These are phyloP conservation scores for Mesitornis unicolor DNA, from an alignment of 2,113 vertebrate species.

Conservation along the genomic window DNA sequence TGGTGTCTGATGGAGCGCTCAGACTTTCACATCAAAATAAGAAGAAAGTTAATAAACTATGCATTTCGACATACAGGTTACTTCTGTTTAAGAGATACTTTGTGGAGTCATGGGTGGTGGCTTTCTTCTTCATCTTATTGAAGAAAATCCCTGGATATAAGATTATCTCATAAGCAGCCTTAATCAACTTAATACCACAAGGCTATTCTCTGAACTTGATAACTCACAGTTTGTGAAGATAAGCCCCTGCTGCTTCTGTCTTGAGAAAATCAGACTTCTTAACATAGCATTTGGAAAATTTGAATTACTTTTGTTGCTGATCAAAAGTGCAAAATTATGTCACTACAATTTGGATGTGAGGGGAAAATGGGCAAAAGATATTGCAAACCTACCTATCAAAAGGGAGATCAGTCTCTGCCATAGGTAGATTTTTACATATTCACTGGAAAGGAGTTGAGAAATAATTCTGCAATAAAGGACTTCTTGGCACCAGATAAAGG, in stretches of 20 bases:
- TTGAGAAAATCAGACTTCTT: neutral
- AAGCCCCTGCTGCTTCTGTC: neutral
- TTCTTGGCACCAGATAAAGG: neutral
- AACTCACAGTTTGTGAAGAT: neutral
- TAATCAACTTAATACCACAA: neutral
- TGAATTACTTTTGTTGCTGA: neutral
- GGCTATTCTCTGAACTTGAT: neutral
- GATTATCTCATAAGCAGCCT: neutral
- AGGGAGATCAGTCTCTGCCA: neutral
- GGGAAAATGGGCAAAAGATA: neutral
- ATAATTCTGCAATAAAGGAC: neutral
- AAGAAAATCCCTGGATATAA: neutral
- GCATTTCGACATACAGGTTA: neutral
- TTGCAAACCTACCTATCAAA: neutral
- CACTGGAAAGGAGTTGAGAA: neutral
- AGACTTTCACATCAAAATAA: neutral
- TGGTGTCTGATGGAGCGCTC: neutral
- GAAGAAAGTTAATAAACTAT: neutral
- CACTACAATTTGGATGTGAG: neutral
- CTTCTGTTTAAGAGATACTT: neutral
- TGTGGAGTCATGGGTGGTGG: neutral
- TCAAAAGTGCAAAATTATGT: neutral
- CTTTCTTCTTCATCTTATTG: neutral
- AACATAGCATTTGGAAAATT: neutral
- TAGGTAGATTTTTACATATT: neutral